These are phyloP conservation scores for Leptinotarsa defecta DNA, from an alignment of 1,140 invertebrate genomes.

Conservation along the genomic window DNA sequence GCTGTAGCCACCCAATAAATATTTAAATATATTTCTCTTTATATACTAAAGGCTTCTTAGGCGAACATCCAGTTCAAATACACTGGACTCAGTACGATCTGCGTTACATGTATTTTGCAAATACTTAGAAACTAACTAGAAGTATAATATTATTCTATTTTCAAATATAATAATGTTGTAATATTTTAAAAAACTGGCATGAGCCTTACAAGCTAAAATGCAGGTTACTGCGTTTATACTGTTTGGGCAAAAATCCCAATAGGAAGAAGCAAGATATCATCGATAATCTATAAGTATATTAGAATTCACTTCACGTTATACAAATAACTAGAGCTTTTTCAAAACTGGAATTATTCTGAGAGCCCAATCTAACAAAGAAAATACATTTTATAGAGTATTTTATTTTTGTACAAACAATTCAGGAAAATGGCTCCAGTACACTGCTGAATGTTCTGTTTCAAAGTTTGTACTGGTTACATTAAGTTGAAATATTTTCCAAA, in stretches of 20 bases:
- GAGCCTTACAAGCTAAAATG: constrained; percentile 49
- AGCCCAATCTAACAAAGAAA: constrained; percentile 16
- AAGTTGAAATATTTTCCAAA: too few species aligned
- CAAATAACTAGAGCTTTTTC: constrained; percentile 31
- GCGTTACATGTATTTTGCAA: constrained; percentile 49
- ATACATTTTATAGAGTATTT: constrained; percentile 16
- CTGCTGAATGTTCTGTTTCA: background rate
- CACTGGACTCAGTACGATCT: constrained; percentile 52
- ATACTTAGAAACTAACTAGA: constrained; percentile 50
- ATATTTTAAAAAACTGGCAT: constrained; percentile 51
- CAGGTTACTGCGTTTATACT: constrained; percentile 33
- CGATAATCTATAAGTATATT: constrained; percentile 30
- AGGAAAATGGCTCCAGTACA: background rate
- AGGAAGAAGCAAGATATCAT: constrained; percentile 43
- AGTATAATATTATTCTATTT: constrained; percentile 45
- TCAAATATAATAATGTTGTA: constrained; percentile 44
- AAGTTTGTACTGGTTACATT: too few species aligned
- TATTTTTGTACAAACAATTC: constrained; percentile 16
- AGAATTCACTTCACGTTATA: constrained; percentile 32
- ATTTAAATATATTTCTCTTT: constrained; percentile 36
- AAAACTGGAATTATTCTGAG: constrained; percentile 10
- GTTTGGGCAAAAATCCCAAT: constrained; percentile 32
- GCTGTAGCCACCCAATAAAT: constrained; percentile 24
- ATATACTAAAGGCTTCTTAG: constrained; percentile 55
- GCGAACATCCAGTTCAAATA: constrained; percentile 51